Base-by-base conservation (phyloP, 2,113 vertebrate species). In the Callipepla californica region DNA sequence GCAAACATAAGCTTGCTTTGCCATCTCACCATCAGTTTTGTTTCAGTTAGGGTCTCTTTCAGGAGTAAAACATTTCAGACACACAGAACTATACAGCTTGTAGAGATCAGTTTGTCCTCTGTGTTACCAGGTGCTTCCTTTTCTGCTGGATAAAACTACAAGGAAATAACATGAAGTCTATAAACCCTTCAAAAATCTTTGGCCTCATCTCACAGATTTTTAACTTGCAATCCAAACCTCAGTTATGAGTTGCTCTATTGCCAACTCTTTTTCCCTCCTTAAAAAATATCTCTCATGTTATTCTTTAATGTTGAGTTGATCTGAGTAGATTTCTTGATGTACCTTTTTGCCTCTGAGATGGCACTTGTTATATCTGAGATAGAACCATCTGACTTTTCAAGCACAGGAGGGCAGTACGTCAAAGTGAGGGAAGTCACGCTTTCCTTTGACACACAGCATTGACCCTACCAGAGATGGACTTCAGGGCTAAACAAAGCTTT, bases 121-220 rank as follows among this genome's bases (percentile, higher is more conserved):
- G 47, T 7, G 0, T 59, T 81, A 87, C 69, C 80, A 94, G 91
- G 93, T 94, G 89, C 94, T 96, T 95, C 87, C 89, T 93, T 28
- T 89, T 92, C 78, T 81, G 21, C 65, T 92, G 84, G 84, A 84
- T 73, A 84, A 81, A 81, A 65, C 61, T 89, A 65, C 40, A 91
- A 93, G 80, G 40, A 84, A 95, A 80, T 53, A 68, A 69, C 6
- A 15, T 40, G 55, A 89, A 88, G 42, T 45, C 51, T 68, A 17
- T 42, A 86, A 88, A 66, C 36, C 36, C 50, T 80, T 67, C 45
- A 65, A 79, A 94, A 61, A 25, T 70, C 42, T 19, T 82, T 86
- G 76, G 68, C 59, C 11, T 80, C 30, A 50, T 74, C 77, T 94
- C 92, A 86, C 55, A 42, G 68, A 50, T 78, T 89, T 89, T 74